phyloP scores from a whole-genome alignment of 2,797 vertebrate genomes.

The Trachops cirrhosus region DNA sequence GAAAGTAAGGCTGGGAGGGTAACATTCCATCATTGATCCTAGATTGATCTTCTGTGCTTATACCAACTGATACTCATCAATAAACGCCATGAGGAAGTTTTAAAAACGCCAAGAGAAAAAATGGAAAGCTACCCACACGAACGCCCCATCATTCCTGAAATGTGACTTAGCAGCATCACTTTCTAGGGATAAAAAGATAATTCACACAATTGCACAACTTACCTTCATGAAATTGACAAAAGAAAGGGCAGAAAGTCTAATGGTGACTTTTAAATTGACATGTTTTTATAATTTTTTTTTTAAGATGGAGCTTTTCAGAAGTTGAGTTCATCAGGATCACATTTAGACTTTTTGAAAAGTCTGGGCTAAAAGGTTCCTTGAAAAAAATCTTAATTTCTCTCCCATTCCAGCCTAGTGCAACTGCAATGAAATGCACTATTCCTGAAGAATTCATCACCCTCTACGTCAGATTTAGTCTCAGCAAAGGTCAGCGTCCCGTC shows the following conservation, averaged over 20 bases:
- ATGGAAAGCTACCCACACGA: background rate
- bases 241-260: background rate
- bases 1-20: background rate
- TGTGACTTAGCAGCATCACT: background rate
- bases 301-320: background rate
- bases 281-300: background rate
- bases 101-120: background rate
- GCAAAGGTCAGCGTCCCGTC: slow-evolving; percentile 43
- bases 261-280: background rate
- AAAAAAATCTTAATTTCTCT: background rate
- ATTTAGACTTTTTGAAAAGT: background rate
- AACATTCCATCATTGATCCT: background rate
- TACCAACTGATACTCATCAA: background rate
- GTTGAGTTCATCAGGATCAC: background rate
- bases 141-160: background rate
- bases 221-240: background rate
- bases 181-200: background rate
- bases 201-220: background rate
- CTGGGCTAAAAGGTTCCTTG: background rate
- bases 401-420: background rate
- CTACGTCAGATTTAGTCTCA: slow-evolving; percentile 19
- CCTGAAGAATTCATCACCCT: background rate
- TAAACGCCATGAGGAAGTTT: background rate
- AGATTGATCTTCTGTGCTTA: background rate
- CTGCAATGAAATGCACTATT: background rate